Conservation (phyloP, 2,888 invertebrate species). For the Acleris sparsana region DNA sequence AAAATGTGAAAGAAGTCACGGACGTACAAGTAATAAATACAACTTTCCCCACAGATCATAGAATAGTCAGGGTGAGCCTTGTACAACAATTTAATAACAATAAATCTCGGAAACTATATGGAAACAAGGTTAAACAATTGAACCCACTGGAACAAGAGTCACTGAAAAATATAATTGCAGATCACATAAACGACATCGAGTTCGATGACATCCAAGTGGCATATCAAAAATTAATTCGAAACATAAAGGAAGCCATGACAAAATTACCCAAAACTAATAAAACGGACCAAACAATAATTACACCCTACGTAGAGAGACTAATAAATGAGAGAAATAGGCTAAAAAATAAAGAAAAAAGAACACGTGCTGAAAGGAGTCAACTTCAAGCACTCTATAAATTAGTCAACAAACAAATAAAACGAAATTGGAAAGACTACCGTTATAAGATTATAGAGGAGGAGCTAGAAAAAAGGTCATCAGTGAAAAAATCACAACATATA, state of each 20-base stretch:
- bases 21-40: constrained; percentile 11
- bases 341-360: constrained; percentile 6
- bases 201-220: not conserved
- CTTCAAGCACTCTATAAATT: constrained; percentile 4
- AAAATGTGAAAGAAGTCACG: not conserved
- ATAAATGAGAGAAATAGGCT: not conserved
- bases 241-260: not conserved
- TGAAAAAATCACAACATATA: constrained; percentile 1
- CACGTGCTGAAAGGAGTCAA: not conserved
- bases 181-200: not conserved
- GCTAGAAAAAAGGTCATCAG: constrained; percentile 10
- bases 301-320: not conserved
- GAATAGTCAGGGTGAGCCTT: constrained; percentile 1
- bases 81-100: not conserved
- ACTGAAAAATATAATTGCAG: not conserved
- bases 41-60: constrained; percentile 6
- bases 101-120: not conserved
- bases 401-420: constrained; percentile 10
- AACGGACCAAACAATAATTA: not conserved
- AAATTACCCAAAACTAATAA: not conserved
- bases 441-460: constrained; percentile 11
- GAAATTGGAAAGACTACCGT: not conserved
- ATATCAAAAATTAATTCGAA: not conserved
- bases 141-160: not conserved
- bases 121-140: not conserved